Conservation (phyloP, 2,888 invertebrate species). For the Agrilus biguttatus region DNA sequence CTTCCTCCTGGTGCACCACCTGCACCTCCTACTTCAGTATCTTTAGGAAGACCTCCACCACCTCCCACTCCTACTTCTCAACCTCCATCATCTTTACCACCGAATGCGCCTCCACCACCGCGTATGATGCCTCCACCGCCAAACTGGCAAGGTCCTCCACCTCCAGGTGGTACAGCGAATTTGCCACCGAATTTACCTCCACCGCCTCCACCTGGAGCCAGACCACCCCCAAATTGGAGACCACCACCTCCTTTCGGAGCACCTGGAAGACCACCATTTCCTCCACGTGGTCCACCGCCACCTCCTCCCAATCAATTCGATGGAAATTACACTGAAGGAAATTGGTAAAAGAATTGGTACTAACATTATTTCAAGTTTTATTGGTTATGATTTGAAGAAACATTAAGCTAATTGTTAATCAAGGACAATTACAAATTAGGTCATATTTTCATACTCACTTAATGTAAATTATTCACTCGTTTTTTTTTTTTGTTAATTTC, state of each 20-base stretch:
- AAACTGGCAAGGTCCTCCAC: slow-evolving; percentile 24
- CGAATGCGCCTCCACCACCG: slow-evolving; percentile 19
- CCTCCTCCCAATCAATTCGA: slow-evolving; percentile 39
- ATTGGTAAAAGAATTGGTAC: slow-evolving; percentile 11
- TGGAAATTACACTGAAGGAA: slow-evolving; percentile 13
- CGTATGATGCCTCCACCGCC: slow-evolving; percentile 28
- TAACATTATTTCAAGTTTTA: no score
- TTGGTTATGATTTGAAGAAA: no score
- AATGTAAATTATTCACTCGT: no score
- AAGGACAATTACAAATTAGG: no score
- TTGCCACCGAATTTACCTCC: slow-evolving; percentile 35
- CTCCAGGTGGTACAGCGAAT: slow-evolving; percentile 29
- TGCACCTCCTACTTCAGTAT: slow-evolving; percentile 29
- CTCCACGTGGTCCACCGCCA: slow-evolving; percentile 57
- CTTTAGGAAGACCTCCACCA: slow-evolving; percentile 14
- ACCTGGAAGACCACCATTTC: slow-evolving; percentile 41
- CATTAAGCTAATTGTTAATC: no score
- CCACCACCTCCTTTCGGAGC: slow-evolving; percentile 42
- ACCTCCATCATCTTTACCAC: slow-evolving; percentile 9
- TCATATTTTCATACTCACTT: no score
- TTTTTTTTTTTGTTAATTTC: no score
- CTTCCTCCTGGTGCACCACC: slow-evolving; percentile 51
- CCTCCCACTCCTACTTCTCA: slow-evolving; percentile 30
- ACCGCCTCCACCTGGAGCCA: slow-evolving; percentile 41
- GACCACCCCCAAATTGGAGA: slow-evolving; percentile 52